Evolutionary conservation across 2,797 vertebrate species (phyloP).

Genomic region (Gambusia yucatana): DNA sequence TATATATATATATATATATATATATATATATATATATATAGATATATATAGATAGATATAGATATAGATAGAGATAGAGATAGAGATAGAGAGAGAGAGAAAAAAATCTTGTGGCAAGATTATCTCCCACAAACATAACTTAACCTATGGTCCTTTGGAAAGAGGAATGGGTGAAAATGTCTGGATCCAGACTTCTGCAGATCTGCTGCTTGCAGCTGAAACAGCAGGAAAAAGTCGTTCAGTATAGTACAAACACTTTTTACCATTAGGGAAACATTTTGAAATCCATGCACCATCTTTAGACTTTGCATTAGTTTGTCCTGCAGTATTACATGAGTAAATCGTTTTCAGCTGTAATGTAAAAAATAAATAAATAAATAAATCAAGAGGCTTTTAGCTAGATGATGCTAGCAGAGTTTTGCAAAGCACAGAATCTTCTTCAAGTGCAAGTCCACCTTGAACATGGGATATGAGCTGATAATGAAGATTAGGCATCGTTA

Average conservation of each 20-base stretch:
- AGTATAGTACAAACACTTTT: neutral
- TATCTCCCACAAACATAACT: neutral
- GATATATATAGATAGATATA: no score
- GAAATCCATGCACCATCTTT: neutral
- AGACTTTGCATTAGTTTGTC: neutral
- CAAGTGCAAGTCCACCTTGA: neutral
- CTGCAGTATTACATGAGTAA: neutral
- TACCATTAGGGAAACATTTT: neutral
- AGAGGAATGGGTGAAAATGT: neutral
- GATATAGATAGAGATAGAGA: no score
- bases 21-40: no score
- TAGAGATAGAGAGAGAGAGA: no score
- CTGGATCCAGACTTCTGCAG: neutral
- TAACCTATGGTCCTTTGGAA: neutral
- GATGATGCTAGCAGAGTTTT: neutral
- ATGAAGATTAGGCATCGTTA: neutral
- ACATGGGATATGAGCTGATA: neutral
- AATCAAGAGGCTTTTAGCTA: neutral
- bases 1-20: no score
- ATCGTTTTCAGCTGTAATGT: neutral
- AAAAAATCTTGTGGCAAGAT: no score
- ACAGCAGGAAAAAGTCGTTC: no score
- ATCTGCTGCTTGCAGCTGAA: neutral
- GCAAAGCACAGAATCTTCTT: neutral
- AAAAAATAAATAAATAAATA: no score